Base-by-base conservation (phyloP, 2,113 vertebrate species). In the Albula glossodonta region DNA sequence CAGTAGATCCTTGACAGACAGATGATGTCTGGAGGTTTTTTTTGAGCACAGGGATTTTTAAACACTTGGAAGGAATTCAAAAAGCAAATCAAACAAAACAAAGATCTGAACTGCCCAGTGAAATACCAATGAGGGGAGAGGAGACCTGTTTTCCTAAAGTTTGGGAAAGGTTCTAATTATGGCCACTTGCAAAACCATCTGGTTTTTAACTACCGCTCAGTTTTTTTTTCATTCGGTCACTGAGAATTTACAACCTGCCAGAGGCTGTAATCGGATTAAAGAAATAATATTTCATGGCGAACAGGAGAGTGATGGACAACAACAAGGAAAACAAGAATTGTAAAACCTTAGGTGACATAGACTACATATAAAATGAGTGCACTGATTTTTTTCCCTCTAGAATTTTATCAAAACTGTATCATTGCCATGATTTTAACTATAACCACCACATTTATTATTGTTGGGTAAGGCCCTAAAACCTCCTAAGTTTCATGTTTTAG, bases 121-220 rank as follows among this genome's bases (percentile, higher is more conserved):
- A 70, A 51, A 86, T 12, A 53, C 10, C n/a, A 19, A 19, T 41
- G 50, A 15, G 4, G 15, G 70, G 41, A 5, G 7, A 50, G 60
- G 41, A 31, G 52, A 81, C 41, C 77, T 15, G 19, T 85, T 70
- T 52, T 81, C 56, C 12, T 81, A 56, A 31, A 31, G 79, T 22
- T 52, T 25, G 48, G 1, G 22, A 84, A 49, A 77, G 81, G 80
- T 78, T 83, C 41, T 53, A 53, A 83, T 78, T 83, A 83, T 83
- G 81, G 41, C 31, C 81, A 83, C 81, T 82, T 86, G 85, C 66
- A 41, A 22, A 82, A 56, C 52, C 85, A 74, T 74, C 52, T 86
- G 60, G 52, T 81, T 52, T 74, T 86, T 22, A 74, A 70, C 79
- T 25, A 51, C 25, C n/a, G 5, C n/a, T 53, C 17, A 56, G 51